phyloP scores from a whole-genome alignment of 2,113 vertebrate genomes.

The Chaetorhynchus papuensis region DNA sequence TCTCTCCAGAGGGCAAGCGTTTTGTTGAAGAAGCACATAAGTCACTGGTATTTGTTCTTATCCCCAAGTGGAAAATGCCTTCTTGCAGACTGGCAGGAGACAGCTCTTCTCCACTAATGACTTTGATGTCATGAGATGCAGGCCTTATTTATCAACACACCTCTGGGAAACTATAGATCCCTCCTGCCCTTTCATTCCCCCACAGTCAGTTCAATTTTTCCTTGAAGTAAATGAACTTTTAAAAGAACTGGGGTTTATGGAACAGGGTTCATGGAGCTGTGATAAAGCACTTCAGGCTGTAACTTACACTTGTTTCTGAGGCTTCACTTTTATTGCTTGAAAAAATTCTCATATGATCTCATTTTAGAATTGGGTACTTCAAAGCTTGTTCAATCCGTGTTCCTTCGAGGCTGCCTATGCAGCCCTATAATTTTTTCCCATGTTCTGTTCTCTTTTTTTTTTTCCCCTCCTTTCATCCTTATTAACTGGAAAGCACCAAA shows the following conservation, averaged over 20 bases:
- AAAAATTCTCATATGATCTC: slow-evolving; percentile 42
- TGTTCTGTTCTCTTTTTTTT: neutral
- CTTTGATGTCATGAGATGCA: neutral
- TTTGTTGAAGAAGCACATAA: neutral
- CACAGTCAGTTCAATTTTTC: neutral
- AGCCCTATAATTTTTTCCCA: slow-evolving; percentile 37
- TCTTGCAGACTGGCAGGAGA: neutral
- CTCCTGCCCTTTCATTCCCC: neutral
- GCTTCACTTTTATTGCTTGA: slow-evolving; percentile 47
- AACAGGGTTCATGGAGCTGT: slow-evolving; percentile 27
- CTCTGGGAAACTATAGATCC: neutral
- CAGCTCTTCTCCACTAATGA: neutral
- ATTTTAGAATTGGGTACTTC: slow-evolving; percentile 49
- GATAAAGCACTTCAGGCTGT: slow-evolving; percentile 61
- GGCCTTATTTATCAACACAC: neutral
- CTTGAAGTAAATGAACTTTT: slow-evolving; percentile 32
- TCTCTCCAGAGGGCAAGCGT: neutral
- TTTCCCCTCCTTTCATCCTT: neutral
- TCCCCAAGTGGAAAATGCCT: neutral
- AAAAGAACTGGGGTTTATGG: slow-evolving; percentile 32
- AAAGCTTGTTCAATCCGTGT: slow-evolving; percentile 36
- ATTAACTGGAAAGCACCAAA: slow-evolving; percentile 47
- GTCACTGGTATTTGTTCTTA: neutral
- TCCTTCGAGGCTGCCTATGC: slow-evolving; percentile 37
- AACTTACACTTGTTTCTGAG: slow-evolving; percentile 55